Evolutionary conservation across 2,113 vertebrate genomes (phyloP), one percentile per base, ranked within the genome.

Genomic region (Malaclemys terrapin): DNA sequence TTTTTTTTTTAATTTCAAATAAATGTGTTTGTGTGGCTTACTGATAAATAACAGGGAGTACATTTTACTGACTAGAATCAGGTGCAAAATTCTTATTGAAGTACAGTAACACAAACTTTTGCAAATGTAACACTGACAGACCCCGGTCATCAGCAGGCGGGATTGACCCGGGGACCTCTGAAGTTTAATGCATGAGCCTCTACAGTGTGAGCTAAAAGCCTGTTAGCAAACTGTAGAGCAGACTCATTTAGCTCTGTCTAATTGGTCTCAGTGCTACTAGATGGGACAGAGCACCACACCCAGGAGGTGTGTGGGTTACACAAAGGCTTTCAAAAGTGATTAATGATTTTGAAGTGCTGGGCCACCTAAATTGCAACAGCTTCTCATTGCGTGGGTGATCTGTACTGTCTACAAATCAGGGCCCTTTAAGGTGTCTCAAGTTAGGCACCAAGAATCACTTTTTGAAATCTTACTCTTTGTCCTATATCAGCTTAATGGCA

Each of bases 381-480:
- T 45, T 47, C 45, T 47, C 88, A 89, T 1, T 2, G 16, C 6
- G 2, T 6, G 35, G 79, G 31, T 14, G 47, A 56, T 52, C n/a
- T 93, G 50, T 49, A 5, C 4, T 20, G 31, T 89, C 24, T 69
- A 31, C 79, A 95, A 93, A 93, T 27, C 82, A 89, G 50, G 93
- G 53, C 10, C 2, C 3, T 69, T n/a, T 69, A n/a, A 19, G 14
- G 8, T n/a, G 7, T n/a, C 19, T 80, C 7, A 38, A 90, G 12
- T 27, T 54, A 84, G 49, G 3, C 16, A 79, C 5, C 25, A 12
- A 81, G 45, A 4, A 87, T 1, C 25, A 47, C 20, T 19, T 3
- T 56, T 84, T 52, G 45, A 13, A 10, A 27, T 31, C 27, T 42
- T 35, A 72, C 65, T 9, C 8, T 22, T 38, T 72, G 9, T 72